phyloP scores from a whole-genome alignment of 2,888 invertebrate species.

The Formica aserva region DNA sequence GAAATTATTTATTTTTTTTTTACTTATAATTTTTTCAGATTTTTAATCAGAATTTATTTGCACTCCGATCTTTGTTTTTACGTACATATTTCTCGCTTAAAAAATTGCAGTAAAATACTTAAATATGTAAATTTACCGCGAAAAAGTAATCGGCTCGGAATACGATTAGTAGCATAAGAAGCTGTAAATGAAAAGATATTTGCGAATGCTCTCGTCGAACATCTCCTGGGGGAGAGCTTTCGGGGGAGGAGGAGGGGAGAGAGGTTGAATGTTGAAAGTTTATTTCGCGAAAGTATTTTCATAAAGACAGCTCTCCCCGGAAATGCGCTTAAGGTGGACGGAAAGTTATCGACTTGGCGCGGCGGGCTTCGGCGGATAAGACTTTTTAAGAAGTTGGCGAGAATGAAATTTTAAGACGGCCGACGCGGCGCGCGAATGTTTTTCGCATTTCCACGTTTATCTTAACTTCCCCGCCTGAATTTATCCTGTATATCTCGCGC shows the following conservation, averaged over 20 bases:
- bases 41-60: background rate
- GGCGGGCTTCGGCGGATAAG: constrained; percentile 45
- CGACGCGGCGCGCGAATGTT: constrained; percentile 34
- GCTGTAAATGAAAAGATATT: constrained; percentile 27
- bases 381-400: constrained; percentile 42
- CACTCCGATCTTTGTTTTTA: background rate
- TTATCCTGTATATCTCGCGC: constrained; percentile 53
- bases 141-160: background rate
- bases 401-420: constrained; percentile 52
- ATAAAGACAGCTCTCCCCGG: constrained; percentile 47
- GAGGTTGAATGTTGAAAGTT: constrained; percentile 28
- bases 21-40: background rate
- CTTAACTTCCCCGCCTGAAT: constrained; percentile 57
- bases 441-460: constrained; percentile 61
- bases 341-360: constrained; percentile 50
- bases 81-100: background rate
- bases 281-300: constrained; percentile 52
- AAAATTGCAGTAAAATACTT: background rate
- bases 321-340: constrained; percentile 32
- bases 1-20: background rate
- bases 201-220: background rate
- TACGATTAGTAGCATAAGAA: background rate
- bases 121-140: background rate
- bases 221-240: background rate
- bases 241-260: too few species aligned